Conservation (phyloP, 2,113 vertebrate species). For the Lanius collurio region DNA sequence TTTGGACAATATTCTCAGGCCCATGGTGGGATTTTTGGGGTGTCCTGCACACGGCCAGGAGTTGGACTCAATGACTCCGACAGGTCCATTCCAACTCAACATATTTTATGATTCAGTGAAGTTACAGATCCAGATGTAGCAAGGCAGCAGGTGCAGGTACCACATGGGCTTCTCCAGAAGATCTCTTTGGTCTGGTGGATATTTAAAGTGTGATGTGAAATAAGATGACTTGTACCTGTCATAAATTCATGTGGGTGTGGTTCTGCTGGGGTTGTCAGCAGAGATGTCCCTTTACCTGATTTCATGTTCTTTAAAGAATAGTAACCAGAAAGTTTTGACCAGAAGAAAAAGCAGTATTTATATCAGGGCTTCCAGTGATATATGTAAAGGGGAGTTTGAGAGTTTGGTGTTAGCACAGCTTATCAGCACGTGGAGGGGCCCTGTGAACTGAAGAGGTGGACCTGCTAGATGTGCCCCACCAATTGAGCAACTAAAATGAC, state of each 20-base stretch:
- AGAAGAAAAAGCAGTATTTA: neutral
- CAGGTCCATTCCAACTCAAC: neutral
- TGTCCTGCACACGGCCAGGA: neutral
- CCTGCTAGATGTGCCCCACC: neutral
- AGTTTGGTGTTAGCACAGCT: neutral
- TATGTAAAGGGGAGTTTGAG: neutral
- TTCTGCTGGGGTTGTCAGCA: neutral
- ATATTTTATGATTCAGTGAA: neutral
- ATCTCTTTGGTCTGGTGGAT: neutral
- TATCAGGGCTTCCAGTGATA: neutral
- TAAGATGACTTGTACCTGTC: neutral
- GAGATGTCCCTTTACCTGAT: neutral
- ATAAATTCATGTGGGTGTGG: neutral
- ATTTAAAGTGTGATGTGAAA: neutral
- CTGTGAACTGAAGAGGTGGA: neutral
- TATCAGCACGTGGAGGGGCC: neutral
- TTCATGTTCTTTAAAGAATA: neutral
- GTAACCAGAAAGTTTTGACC: neutral
- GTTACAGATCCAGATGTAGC: neutral
- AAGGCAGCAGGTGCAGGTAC: neutral
- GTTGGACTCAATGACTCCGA: neutral
- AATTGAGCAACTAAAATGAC: neutral
- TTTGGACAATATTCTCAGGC: neutral
- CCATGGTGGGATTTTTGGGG: neutral
- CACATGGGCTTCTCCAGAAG: neutral